Evolutionary conservation across 2,797 vertebrate species (phyloP), one percentile per base, ranked within the genome.

Genomic region (Gambusia yucatana): DNA sequence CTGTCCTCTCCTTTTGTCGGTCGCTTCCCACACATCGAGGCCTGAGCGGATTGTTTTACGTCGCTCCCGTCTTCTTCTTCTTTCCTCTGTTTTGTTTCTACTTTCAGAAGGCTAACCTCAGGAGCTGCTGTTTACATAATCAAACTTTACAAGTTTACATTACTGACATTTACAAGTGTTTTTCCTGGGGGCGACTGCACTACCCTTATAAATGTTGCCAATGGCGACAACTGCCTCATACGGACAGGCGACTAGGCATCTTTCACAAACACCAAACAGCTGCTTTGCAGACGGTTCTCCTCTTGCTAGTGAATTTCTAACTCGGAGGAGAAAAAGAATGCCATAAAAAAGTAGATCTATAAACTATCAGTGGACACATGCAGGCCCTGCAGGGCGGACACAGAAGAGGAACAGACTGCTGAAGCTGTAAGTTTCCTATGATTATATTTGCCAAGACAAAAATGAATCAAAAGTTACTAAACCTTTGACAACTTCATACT

Each of bases 51-150:
- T 39, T 65, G 3, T 10, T 39, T 65, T 8, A 30, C 59, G 4
- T 33, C 10, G 39, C 61, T 36, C 33, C 8, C 36, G 3, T 65
- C 61, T 20, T 20, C 30, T 63, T 63, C 28, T 65, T 8, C 61
- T 65, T 65, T 65, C 61, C 59, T 20, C 61, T 39, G 61, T 65
- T 39, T 65, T 65, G 61, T 65, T 22, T 65, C 39, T 65, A 39
- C 9, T 10, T 65, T 65, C 61, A 20, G 17, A 4, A 65, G 33
- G 33, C 33, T 36, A 22, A 39, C 17, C 33, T 39, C 1, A 65
- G 61, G 17, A 39, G 36, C 39, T 65, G 7, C 61, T 22, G 33
- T 65, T 65, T 65, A 39, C 61, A 65, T 39, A 65, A 39, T 39
- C 61, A 39, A 22, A 36, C 61, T 65, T 65, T 65, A 39, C 33